phyloP scores from a whole-genome alignment of 2,797 vertebrate genomes.

The Nasua narica region DNA sequence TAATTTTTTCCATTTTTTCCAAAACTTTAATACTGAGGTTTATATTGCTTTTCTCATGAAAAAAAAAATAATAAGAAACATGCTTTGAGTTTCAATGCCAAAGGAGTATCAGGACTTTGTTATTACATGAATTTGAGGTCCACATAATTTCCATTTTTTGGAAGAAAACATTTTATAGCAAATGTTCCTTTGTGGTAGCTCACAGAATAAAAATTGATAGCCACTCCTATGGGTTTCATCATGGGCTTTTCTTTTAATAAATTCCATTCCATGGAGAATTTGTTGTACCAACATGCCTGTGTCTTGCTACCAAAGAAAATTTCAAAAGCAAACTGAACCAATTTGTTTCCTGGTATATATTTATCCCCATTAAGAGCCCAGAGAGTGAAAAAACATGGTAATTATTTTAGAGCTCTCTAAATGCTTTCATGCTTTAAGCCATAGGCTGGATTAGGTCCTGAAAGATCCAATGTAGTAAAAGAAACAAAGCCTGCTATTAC shows the following conservation, averaged over 20 bases:
- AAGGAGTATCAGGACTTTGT: neutral
- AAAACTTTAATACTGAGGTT: neutral
- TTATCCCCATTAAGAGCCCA: neutral
- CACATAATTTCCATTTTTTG: neutral
- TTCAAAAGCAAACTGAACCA: neutral
- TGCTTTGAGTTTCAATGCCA: neutral
- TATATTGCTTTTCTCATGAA: neutral
- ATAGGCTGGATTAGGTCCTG: neutral
- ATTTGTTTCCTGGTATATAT: neutral
- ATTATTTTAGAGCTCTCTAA: neutral
- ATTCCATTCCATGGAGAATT: neutral
- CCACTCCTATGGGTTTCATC: neutral
- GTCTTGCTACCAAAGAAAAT: neutral
- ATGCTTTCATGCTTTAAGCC: neutral
- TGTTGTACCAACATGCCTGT: neutral
- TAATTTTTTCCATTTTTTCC: neutral
- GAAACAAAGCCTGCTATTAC: neutral
- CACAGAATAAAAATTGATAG: neutral
- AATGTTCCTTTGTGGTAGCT: neutral
- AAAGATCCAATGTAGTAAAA: slow-evolving; percentile 20
- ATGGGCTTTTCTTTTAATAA: neutral
- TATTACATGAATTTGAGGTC: neutral
- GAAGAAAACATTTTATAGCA: neutral
- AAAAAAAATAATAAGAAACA: neutral
- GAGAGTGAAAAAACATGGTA: neutral